Conservation (phyloP, 2,113 vertebrate genomes). For the Bombycilla garrulus region DNA sequence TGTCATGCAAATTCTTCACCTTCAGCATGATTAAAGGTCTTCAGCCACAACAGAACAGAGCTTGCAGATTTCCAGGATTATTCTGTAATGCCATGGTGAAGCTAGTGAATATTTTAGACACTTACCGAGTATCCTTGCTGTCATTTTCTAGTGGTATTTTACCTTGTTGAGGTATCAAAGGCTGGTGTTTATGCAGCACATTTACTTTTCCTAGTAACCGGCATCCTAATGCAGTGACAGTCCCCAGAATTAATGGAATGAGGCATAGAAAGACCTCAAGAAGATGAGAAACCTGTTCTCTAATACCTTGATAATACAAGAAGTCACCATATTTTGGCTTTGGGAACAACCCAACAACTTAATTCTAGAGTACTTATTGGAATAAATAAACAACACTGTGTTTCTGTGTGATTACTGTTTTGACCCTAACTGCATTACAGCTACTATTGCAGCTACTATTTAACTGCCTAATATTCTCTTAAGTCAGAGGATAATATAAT, state of each 20-base stretch:
- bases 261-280: neutral
- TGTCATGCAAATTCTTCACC: constrained; percentile 21
- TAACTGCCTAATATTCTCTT: neutral
- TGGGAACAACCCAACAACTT: neutral
- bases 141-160: neutral
- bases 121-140: neutral
- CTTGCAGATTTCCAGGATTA: neutral
- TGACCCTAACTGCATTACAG: neutral
- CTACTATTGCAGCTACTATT: neutral
- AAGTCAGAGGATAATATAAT: neutral
- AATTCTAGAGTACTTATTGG: neutral
- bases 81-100: neutral
- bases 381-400: neutral
- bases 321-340: neutral
- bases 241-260: neutral
- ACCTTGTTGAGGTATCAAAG: neutral
- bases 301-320: neutral
- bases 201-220: neutral
- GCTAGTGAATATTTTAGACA: neutral
- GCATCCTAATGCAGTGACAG: neutral
- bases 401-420: neutral
- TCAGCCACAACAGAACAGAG: neutral
- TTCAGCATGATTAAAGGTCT: constrained; percentile 33
- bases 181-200: neutral
- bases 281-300: neutral